phyloP scores from a whole-genome alignment of 2,888 invertebrate genomes.

The Limnephilus rhombicus region DNA sequence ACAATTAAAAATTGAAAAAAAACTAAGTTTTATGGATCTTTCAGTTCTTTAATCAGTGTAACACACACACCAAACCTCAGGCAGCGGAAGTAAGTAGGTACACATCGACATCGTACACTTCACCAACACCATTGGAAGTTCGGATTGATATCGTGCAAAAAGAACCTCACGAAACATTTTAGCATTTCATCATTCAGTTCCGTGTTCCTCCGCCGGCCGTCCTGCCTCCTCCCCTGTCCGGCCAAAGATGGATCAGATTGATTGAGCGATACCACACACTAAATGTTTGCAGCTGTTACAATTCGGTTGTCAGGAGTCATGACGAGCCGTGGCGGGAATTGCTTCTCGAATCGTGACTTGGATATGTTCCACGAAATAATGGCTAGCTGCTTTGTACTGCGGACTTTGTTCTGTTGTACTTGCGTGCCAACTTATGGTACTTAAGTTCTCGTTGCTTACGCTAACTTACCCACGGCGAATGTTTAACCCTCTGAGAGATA shows the following conservation, averaged over 20 bases:
- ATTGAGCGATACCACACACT: conserved; percentile 41
- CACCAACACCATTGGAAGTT: not conserved
- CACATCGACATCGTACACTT: not conserved
- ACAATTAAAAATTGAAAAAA: no score
- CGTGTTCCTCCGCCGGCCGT: conserved; percentile 33
- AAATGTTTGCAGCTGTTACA: conserved; percentile 47
- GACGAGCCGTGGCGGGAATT: conserved; percentile 49
- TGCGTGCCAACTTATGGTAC: not conserved
- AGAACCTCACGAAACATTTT: conserved; percentile 45
- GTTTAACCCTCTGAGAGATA: not conserved
- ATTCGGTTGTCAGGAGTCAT: conserved; percentile 44
- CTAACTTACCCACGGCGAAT: not conserved
- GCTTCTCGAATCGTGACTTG: conserved; percentile 44
- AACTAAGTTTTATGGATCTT: no score
- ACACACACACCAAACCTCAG: not conserved
- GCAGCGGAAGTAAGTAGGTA: not conserved
- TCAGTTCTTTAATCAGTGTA: not conserved
- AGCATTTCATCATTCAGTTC: conserved; percentile 49
- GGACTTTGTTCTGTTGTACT: not conserved
- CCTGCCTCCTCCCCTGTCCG: not conserved
- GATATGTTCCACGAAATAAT: conserved; percentile 47
- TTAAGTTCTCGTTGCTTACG: not conserved
- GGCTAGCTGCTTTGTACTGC: not conserved
- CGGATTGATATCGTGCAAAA: conserved; percentile 29
- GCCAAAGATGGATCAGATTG: conserved; percentile 40